Base-by-base conservation (phyloP, 2,113 vertebrate genomes). In the Oxygymnocypris stewartii region DNA sequence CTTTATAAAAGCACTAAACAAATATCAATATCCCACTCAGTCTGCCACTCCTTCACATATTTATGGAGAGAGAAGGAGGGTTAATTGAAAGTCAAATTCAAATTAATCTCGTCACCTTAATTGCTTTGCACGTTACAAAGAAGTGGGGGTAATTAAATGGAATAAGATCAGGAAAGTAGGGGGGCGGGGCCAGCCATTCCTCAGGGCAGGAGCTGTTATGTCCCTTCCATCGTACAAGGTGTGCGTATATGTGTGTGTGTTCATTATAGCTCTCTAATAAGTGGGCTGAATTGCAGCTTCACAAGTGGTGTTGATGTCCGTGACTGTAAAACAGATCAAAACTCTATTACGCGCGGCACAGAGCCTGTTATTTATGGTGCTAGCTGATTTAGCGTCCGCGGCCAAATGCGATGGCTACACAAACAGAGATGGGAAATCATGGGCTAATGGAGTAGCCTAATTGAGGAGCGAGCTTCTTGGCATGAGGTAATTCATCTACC, bases 371-470 rank as follows among this genome's bases (percentile, higher is more conserved):
- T 98, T 99, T 98, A 97, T 96, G 96, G 86, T 88, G 91, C 90
- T 92, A 81, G 69, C 96, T 98, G 97, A 99, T 99, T 98, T 99
- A 99, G 93, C 94, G 93, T 93, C 94, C 92, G 93, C 92, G 93
- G 90, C 87, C 91, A 96, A 97, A 97, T 93, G 96, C 95, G 95
- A 96, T 95, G 94, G 91, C 93, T 96, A 95, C 95, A 96, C 94
- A 96, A 95, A 96, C 94, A 96, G 94, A 95, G 94, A 74, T 93
- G 93, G 95, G 93, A 95, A 96, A 96, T 96, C 97, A 96, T 97
- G 94, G 94, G 92, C 97, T 99, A 99, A 99, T 99, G 98, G 97
- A 98, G 95, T 93, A 65, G 93, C 94, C 92, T 95, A 96, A 96
- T 94, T 95, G 96, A 96, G 95, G 95, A 96, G 95, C 95, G 65